Evolutionary conservation across 2,113 vertebrate species (phyloP), one percentile per base, ranked within the genome.

Genomic region (Cygnus atratus): DNA sequence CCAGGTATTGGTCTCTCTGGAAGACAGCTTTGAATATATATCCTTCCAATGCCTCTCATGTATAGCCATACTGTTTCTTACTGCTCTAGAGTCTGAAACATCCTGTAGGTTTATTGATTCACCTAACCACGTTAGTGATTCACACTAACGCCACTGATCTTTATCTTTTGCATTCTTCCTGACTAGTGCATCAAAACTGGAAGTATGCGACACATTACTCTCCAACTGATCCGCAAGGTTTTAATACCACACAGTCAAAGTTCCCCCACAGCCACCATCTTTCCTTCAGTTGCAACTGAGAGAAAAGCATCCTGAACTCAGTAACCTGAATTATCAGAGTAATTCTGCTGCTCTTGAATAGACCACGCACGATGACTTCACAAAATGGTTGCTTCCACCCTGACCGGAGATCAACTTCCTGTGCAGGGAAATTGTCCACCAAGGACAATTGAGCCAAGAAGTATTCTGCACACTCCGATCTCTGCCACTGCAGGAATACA

Each of bases 81-180:
- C 90, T 86, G 94, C 84, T 97, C 97, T 93, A 97, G 93, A 97
- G 96, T 95, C 89, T 54, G 43, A 97, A 97, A 73, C 81, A 95
- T 95, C 90, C 96, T 92, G 80, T 96, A 96, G 95, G 95, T 93
- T 97, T 97, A 97, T 95, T 82, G 96, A 98, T 96, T 93, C 62
- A 37, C 54, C 24, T 72, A 92, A 96, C 95, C 96, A 83, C 84
- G 24, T 52, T 52, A 52, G 50, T 52, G 50, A 52, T 52, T 26
- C 50, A 52, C 50, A 26, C 50, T 25, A 52, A 52, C 20, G 93
- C 85, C 94, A 93, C 95, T 80, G 82, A 87, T 72, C 93, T 95
- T 92, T 92, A 92, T 58, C 65, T 93, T 92, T 90, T 46, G 80
- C 92, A 57, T 95, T 95, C 93, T 93, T 95, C 63, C 94, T 81